These are phyloP conservation scores for Lasius fuliginosus DNA, from an alignment of 2,888 invertebrate species.

Conservation along the genomic window DNA sequence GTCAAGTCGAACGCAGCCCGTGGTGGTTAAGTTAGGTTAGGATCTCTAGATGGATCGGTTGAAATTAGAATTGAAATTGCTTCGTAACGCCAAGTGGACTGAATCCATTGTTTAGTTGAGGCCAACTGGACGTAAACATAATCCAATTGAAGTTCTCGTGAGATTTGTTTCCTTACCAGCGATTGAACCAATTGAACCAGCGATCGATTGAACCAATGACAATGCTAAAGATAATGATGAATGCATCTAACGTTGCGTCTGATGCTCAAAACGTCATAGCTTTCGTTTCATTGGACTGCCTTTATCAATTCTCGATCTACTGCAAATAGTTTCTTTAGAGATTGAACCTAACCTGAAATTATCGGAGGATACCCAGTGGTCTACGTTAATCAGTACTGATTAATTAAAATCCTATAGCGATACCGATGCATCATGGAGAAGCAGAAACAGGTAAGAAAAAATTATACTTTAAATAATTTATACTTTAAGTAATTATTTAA, in stretches of 20 bases:
- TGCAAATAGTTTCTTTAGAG: not conserved
- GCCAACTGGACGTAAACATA: not conserved
- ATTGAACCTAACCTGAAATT: not conserved
- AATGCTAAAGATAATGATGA: not conserved
- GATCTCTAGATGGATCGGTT: not conserved
- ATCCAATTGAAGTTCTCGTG: not conserved
- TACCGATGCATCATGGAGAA: constrained; percentile 74
- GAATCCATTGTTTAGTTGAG: not conserved
- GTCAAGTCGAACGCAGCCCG: too few relatives aligned
- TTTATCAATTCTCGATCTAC: not conserved
- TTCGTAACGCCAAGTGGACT: not conserved
- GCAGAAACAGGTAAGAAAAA: constrained; percentile 73
- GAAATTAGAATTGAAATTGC: not conserved
- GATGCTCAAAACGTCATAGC: not conserved
- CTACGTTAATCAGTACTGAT: not conserved
- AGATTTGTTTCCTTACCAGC: not conserved
- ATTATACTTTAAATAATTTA: constrained; percentile 19
- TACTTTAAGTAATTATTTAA: constrained; percentile 17
- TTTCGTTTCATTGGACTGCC: not conserved
- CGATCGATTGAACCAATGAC: not conserved
- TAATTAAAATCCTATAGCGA: not conserved
- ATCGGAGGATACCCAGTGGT: not conserved
- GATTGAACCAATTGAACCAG: not conserved
- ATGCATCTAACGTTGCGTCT: not conserved
- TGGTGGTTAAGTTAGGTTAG: not conserved